phyloP scores from a whole-genome alignment of 1,140 invertebrate species.

The Caenorhabditis briggsae region DNA sequence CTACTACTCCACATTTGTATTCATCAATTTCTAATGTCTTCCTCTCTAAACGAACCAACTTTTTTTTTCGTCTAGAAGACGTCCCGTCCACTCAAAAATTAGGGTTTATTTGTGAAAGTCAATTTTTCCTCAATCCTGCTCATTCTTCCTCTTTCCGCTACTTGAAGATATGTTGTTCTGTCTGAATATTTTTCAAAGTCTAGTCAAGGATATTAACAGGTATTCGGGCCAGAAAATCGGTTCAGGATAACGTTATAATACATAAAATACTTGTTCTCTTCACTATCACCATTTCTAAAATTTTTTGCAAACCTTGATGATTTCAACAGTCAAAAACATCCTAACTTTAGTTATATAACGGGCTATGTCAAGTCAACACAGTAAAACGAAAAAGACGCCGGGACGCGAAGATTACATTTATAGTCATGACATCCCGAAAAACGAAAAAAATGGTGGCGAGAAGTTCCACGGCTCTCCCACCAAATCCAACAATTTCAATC shows the following conservation, averaged over 20 bases:
- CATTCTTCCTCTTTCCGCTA: background rate
- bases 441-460: background rate
- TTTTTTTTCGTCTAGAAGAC: background rate
- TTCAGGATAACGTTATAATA: too few species aligned
- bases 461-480: conserved; percentile 8
- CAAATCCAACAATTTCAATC: background rate
- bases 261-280: background rate
- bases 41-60: background rate
- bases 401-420: conserved; percentile 52
- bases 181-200: background rate
- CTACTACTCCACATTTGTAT: conserved; percentile 23
- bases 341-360: background rate
- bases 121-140: conserved; percentile 4
- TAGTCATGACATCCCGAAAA: conserved; percentile 23
- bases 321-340: background rate
- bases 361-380: conserved; percentile 30
- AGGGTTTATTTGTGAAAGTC: conserved; percentile 29
- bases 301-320: too few species aligned
- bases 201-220: background rate
- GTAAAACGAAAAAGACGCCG: conserved; percentile 29
- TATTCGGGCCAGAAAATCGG: background rate
- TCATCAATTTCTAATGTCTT: conserved; percentile 48
- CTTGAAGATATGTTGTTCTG: background rate
- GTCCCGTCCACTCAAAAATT: conserved; percentile 20
- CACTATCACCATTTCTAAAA: too few species aligned